These are phyloP conservation scores for Lasioglossum malachurum DNA, from an alignment of 2,888 invertebrate species.

Conservation along the genomic window DNA sequence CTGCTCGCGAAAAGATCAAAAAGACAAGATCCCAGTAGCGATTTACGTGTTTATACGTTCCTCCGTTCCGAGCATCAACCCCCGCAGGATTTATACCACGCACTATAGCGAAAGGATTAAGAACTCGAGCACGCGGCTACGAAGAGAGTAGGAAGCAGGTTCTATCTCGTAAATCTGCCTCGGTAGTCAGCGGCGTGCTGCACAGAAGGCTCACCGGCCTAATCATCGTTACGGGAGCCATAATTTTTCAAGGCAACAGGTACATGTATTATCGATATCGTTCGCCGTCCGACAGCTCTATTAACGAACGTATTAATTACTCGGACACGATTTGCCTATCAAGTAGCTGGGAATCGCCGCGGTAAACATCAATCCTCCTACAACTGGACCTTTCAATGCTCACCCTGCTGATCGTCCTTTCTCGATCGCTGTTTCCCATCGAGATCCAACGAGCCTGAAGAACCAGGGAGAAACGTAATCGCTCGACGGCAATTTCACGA, in stretches of 20 bases:
- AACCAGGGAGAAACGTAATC: slow-evolving; percentile 17
- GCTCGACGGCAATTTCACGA: slow-evolving; percentile 38
- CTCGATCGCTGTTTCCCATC: not conserved
- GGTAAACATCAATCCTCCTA: slow-evolving; percentile 31
- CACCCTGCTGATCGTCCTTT: not conserved
- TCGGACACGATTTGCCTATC: slow-evolving; percentile 24
- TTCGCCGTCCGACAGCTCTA: slow-evolving; percentile 42
- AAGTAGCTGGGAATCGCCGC: slow-evolving; percentile 9
- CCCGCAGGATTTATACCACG: not conserved
- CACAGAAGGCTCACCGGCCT: slow-evolving; percentile 3
- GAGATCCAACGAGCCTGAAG: not conserved
- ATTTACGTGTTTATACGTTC: not conserved
- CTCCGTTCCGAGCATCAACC: not conserved
- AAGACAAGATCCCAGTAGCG: not conserved
- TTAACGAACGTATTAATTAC: slow-evolving; percentile 59
- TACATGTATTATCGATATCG: slow-evolving; percentile 50
- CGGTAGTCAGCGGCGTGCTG: not conserved
- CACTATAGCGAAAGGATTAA: not conserved
- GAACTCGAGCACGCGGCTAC: slow-evolving; percentile 3
- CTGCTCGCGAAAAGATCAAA: not conserved
- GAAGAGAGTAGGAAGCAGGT: slow-evolving; percentile 27
- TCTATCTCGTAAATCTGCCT: slow-evolving; percentile 57
- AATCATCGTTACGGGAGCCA: slow-evolving; percentile 39
- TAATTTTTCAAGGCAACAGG: slow-evolving; percentile 54
- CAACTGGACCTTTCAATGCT: not conserved